Conservation (phyloP, 2,113 vertebrate species). For the Malurus cyaneus region DNA sequence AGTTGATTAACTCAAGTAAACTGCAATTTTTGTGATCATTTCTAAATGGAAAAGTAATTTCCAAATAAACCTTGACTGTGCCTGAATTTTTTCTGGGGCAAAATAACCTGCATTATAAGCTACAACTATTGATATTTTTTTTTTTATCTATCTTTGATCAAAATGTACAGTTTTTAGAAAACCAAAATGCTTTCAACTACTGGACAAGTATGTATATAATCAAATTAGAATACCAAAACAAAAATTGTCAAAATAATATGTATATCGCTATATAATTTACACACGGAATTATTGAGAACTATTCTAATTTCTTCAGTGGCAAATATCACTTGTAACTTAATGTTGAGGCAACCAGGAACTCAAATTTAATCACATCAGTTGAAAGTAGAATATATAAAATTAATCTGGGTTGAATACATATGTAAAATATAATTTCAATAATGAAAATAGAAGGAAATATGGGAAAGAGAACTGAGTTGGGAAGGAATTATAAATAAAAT, state of each 20-base stretch:
- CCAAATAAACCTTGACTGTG: not conserved
- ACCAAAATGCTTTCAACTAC: not conserved
- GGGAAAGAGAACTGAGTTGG: not conserved
- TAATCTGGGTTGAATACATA: not conserved
- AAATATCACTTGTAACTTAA: not conserved
- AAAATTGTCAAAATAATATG: not conserved
- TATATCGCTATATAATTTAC: not conserved
- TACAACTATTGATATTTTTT: not conserved
- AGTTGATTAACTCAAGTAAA: not conserved
- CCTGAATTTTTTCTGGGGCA: not conserved
- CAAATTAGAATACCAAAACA: accelerated
- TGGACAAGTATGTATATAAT: not conserved
- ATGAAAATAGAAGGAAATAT: not conserved
- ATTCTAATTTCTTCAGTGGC: not conserved
- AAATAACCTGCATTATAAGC: not conserved
- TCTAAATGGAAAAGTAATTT: not conserved
- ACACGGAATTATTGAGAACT: not conserved
- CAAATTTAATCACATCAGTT: not conserved
- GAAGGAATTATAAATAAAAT: not conserved
- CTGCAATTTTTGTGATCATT: not conserved
- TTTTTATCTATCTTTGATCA: not conserved
- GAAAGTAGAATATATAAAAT: not conserved
- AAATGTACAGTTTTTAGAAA: not conserved
- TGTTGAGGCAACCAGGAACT: not conserved
- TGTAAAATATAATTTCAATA: not conserved